A percentile compares a stretch with the other conserved stretches of the same genome.
These are phyloP conservation scores for Bradypodion pumilum DNA, from an alignment of 2,797 vertebrate species.

Conservation along the genomic window DNA sequence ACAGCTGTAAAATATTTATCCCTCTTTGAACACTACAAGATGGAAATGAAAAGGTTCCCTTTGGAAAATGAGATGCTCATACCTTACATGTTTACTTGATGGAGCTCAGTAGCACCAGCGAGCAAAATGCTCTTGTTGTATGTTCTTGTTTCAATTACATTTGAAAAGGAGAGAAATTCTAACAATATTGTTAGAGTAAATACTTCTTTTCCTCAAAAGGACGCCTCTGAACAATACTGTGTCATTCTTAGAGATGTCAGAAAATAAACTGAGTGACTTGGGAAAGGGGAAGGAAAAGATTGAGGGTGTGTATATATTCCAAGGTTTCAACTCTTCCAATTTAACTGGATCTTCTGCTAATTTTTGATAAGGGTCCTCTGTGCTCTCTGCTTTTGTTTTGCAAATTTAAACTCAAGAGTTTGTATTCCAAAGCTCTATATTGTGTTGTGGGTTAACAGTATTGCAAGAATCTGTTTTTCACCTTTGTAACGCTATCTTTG, in stretches of 20 bases:
- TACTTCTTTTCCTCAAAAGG: slow-evolving; percentile 31
- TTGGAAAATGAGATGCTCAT: not conserved
- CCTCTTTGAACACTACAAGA: not conserved
- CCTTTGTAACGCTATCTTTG: slow-evolving; percentile 2
- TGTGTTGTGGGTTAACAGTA: slow-evolving; percentile 16
- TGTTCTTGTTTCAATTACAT: not conserved
- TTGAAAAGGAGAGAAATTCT: not conserved
- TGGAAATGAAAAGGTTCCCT: not conserved
- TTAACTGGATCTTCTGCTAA: not conserved
- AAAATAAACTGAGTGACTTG: slow-evolving; percentile 56
- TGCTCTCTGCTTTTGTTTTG: not conserved
- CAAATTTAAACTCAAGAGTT: not conserved
- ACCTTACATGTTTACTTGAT: not conserved
- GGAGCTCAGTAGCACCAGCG: not conserved
- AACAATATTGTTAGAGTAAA: slow-evolving; percentile 10
- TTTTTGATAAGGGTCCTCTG: not conserved
- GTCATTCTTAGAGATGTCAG: slow-evolving; percentile 42
- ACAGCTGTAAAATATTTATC: not conserved
- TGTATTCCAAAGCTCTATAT: not conserved
- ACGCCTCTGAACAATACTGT: not conserved
- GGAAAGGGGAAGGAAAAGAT: slow-evolving; percentile 21
- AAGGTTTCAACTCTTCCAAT: slow-evolving; percentile 35
- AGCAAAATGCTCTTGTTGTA: not conserved
- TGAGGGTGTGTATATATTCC: no score
- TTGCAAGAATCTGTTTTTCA: slow-evolving; percentile 33